Conservation (phyloP, 2,888 invertebrate species). For the Leptogaster cylindrica region DNA sequence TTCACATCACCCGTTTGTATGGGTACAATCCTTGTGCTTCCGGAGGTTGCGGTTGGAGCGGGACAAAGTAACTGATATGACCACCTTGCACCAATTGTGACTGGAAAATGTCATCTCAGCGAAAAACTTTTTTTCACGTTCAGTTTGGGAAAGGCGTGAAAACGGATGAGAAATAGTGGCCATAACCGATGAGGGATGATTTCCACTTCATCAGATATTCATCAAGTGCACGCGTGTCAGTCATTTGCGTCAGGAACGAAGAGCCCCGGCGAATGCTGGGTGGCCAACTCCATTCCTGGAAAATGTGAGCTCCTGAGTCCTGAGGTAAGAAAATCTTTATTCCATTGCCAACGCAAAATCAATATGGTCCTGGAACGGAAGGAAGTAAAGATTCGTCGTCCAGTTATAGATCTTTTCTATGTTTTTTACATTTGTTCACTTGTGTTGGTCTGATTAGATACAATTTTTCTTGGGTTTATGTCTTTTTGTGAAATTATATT, state of each 20-base stretch:
- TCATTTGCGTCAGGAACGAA: slow-evolving; percentile 1
- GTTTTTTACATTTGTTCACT: too few species aligned
- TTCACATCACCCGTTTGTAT: slow-evolving; percentile 26
- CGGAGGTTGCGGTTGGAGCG: slow-evolving; percentile 4
- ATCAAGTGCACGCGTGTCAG: slow-evolving; percentile 40
- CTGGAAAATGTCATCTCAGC: slow-evolving; percentile 37
- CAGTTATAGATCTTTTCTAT: too few species aligned
- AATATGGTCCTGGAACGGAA: too few species aligned
- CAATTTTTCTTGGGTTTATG: too few species aligned
- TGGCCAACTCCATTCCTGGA: slow-evolving; percentile 4
- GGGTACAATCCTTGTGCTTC: slow-evolving; percentile 11
- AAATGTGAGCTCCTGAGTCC: background rate
- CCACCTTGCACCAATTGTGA: slow-evolving; percentile 35
- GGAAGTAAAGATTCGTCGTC: too few species aligned
- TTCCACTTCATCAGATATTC: slow-evolving; percentile 40
- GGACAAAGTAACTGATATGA: slow-evolving; percentile 31
- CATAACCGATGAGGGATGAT: slow-evolving; percentile 30
- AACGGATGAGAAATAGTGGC: slow-evolving; percentile 26
- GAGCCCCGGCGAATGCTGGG: background rate
- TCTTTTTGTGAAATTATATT: too few species aligned
- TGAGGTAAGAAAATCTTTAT: slow-evolving; percentile 32
- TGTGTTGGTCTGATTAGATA: too few species aligned
- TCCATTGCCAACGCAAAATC: slow-evolving; percentile 23
- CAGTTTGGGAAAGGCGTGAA: slow-evolving; percentile 17
- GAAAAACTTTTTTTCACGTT: slow-evolving; percentile 35